Evolutionary conservation across 2,113 vertebrate genomes (phyloP).

Genomic region (Mionectes macconnelli): DNA sequence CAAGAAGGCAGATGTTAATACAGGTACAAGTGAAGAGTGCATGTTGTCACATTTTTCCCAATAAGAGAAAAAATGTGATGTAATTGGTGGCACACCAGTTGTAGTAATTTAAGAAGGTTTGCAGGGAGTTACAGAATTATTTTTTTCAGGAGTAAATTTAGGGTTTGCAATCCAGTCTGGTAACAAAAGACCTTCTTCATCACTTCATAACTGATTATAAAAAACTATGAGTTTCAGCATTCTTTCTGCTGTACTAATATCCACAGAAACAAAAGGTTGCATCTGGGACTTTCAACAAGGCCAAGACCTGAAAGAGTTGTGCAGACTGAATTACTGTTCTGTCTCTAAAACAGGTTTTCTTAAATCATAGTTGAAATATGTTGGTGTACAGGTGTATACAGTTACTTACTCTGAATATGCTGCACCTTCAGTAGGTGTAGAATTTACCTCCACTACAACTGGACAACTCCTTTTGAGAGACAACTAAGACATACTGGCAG

Average conservation of each 20-base stretch:
- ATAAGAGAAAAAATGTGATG: not conserved
- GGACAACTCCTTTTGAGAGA: not conserved
- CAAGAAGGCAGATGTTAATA: not conserved
- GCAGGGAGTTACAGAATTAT: rapidly evolving
- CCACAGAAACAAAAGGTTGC: not conserved
- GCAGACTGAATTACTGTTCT: not conserved
- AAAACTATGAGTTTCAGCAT: not conserved
- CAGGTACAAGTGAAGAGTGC: too few relatives aligned
- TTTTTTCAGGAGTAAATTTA: not conserved
- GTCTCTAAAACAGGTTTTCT: not conserved
- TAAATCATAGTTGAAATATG: not conserved
- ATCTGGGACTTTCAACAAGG: not conserved
- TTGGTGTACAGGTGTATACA: rapidly evolving
- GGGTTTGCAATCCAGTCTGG: not conserved
- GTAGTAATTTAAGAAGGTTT: not conserved
- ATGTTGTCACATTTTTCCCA: not conserved
- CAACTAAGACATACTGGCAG: not conserved
- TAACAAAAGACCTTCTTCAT: not conserved
- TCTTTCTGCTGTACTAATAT: not conserved
- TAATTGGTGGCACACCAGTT: not conserved
- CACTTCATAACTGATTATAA: not conserved
- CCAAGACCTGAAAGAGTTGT: not conserved
- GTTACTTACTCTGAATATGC: not conserved
- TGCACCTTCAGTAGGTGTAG: not conserved
- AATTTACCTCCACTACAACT: not conserved